Conservation (phyloP, 2,113 vertebrate genomes). For the Xiphophorus maculatus region DNA sequence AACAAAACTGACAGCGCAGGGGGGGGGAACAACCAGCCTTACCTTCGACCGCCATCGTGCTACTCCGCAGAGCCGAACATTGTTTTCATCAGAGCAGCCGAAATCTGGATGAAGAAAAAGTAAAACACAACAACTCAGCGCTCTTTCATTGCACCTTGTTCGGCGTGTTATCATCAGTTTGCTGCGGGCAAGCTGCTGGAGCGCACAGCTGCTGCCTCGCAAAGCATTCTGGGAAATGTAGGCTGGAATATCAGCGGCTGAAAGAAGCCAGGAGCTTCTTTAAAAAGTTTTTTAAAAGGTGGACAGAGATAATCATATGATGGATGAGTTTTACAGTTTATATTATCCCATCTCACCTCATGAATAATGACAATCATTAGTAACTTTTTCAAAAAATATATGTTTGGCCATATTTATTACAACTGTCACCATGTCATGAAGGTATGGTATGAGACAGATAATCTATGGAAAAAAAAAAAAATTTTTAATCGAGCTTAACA, state of each 20-base stretch:
- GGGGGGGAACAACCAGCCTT: constrained; percentile 33
- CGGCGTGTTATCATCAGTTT: constrained; percentile 76
- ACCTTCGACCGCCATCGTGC: constrained; percentile 82
- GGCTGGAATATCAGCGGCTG: constrained; percentile 36
- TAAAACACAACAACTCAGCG: constrained; percentile 41
- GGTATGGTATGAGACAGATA: too few relatives aligned
- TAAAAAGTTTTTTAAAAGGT: neutral
- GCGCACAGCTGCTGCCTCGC: constrained; percentile 64
- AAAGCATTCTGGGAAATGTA: constrained; percentile 77
- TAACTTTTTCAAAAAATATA: too few relatives aligned
- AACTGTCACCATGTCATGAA: too few relatives aligned
- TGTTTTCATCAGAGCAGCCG: constrained; percentile 31
- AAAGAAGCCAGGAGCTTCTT: neutral
- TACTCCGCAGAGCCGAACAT: constrained; percentile 73
- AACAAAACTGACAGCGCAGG: neutral
- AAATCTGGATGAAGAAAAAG: constrained; percentile 8
- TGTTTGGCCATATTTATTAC: too few relatives aligned
- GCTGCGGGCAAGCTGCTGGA: constrained; percentile 65
- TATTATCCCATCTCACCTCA: too few relatives aligned
- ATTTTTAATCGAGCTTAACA: too few relatives aligned
- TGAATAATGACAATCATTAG: too few relatives aligned
- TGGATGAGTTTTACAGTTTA: too few relatives aligned
- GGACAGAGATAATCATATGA: too few relatives aligned
- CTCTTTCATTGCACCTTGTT: constrained; percentile 63
- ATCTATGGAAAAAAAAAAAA: too few relatives aligned